Evolutionary conservation across 2,797 vertebrate species (phyloP), one percentile per base, ranked within the genome.

Genomic region (Apodemus agrarius): DNA sequence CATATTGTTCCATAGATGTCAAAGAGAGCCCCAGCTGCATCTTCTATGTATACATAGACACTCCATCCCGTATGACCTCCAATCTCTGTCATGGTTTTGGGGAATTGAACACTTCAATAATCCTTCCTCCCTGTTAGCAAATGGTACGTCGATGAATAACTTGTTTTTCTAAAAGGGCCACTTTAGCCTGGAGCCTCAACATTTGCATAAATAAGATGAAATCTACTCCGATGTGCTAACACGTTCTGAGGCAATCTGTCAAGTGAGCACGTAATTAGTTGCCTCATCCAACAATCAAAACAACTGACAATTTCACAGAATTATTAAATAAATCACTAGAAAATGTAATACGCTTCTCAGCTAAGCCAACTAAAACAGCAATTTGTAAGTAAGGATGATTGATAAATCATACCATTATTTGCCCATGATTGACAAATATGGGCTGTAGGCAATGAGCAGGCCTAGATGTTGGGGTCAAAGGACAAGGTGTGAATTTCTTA

Each of bases 371-470:
- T 1, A 29, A 94, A 83, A 89, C 1, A 94, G 17, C n/a, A 79
- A 81, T 91, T 88, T 11, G 34, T 96, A 93, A 87, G 69, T 63
- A 91, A 96, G 87, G 43, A 79, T 29, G 31, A 13, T 1, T 59
- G 63, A 59, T 40, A 81, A 88, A 54, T 52, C 52, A 52, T 52
- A 11, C 52, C 52, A 52, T 13, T 1, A 52, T 52, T 52, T 52
- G 52, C 13, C 52, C 52, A 52, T 52, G 52, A 52, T 57, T 1
- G 22, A 19, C 4, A 34, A 88, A 43, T 7, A 92, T 24, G 0
- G 29, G 12, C 34, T 7, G 90, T 24, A 0, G 29, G 12, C 34
- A 93, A 92, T 46, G 3, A 21, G 16, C 11, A 91, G 54, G 26
- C 19, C 16, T 26, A 5, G 22, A 9, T 63, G 12, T 57, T 65